Percentiles rank a stretch among this genome's conserved stretches.
These are phyloP conservation scores for Phenganax marumi DNA, from an alignment of 92 coral and sea anemone genomes.

Conservation along the genomic window DNA sequence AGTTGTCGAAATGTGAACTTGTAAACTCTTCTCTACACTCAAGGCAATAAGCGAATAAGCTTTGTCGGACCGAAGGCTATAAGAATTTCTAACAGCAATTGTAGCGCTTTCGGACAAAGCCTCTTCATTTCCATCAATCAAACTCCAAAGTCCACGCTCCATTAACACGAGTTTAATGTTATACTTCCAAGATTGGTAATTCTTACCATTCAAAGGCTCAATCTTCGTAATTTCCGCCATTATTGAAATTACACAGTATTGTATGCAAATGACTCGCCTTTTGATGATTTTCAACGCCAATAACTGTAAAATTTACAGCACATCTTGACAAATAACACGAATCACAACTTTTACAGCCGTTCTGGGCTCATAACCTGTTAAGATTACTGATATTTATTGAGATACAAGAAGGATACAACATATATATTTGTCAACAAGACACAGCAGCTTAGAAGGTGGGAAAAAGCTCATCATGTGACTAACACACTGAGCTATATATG, in stretches of 20 bases:
- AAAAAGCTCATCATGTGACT: no score
- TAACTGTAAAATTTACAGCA: no score
- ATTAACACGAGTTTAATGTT: slow-evolving; percentile 35
- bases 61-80: neutral
- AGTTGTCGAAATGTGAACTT: neutral
- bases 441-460: no score
- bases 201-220: slow-evolving; percentile 14
- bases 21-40: neutral
- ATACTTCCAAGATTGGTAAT: slow-evolving; percentile 43
- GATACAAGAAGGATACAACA: no score
- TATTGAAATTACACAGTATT: no score
- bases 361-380: slow-evolving; percentile 2
- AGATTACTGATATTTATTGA: no score
- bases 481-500: no score
- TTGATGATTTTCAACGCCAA: no score
- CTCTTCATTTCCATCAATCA: neutral
- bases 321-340: no score
- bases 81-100: neutral
- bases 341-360: neutral
- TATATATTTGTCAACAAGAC: no score
- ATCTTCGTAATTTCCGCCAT: slow-evolving; percentile 37
- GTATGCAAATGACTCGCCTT: no score
- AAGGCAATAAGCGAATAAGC: neutral
- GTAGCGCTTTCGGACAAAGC: neutral
- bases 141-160: slow-evolving; percentile 37